Conservation (phyloP, 2,888 invertebrate genomes). For the Patella ulyssiponensis region DNA sequence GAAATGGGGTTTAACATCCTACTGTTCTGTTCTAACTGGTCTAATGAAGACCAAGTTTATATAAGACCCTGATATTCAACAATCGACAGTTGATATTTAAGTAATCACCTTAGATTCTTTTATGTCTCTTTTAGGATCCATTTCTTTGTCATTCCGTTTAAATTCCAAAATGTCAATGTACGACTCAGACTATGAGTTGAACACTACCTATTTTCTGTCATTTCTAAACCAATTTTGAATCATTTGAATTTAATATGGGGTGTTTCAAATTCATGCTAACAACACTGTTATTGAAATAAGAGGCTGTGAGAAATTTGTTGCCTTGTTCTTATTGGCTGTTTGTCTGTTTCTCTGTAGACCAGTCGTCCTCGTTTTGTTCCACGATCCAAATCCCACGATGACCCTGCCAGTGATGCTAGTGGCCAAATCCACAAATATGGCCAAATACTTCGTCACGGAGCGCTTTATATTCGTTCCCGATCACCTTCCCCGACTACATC, state of each 20-base stretch:
- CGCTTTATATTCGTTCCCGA: constrained; percentile 61
- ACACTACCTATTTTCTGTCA: no score
- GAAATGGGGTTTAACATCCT: no score
- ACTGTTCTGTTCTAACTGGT: no score
- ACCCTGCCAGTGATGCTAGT: constrained; percentile 54
- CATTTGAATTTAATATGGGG: not conserved
- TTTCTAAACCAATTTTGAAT: no score
- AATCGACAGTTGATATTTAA: no score
- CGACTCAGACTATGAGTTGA: no score
- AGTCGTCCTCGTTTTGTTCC: constrained; percentile 64
- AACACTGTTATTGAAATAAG: not conserved
- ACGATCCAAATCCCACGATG: constrained; percentile 70
- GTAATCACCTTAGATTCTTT: no score
- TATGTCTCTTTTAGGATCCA: no score
- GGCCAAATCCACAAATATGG: constrained; percentile 53
- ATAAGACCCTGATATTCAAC: no score
- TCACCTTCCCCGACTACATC: constrained; percentile 68
- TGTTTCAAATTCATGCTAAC: constrained; percentile 11
- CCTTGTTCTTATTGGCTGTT: constrained; percentile 11
- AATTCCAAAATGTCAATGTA: no score
- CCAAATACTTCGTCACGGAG: constrained; percentile 68
- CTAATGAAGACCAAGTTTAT: no score
- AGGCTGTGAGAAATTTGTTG: not conserved
- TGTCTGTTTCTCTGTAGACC: constrained; percentile 43
- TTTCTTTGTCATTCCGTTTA: no score